Base-by-base conservation (phyloP, 2,888 invertebrate species). In the Scaptomyza cyrtandrae region DNA sequence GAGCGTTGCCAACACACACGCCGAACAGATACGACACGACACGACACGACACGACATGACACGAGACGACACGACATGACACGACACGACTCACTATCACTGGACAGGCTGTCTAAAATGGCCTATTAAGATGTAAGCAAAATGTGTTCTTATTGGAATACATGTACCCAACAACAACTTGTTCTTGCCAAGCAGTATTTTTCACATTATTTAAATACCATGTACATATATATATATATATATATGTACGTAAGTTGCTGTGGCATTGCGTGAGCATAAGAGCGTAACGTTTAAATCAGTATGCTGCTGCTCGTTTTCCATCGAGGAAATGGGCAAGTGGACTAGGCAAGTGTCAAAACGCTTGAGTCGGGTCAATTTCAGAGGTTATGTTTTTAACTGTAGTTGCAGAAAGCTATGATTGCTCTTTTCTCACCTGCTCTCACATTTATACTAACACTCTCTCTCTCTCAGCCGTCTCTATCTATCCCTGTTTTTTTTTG, bases 291-390 rank as follows among this genome's bases (percentile, higher is more conserved):
- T 37, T 1, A 37, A n/a, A 37, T n/a, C 35, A 37, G 35, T 13
- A 37, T 6, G 13, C 13, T 6, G 13, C 13, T 6, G 35, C 35
- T 37, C 2, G n/a, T 37, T 6, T 41, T 41, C 9, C 2, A 4
- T 4, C 6, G 37, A 46, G 74, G 53, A 72, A 63, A 59, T 54
- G 48, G 29, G 19, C 43, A 59, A 19, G 19, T 19, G 19, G 19
- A 68, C 53, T 54, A 68, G 56, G 67, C 56, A 67, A 62, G 73
- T 76, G 72, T 72, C 73, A 72, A 69, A 72, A 41, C 46, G 13
- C 59, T 62, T 63, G 37, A 49, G 57, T 44, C 55, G 54, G 67
- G 67, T 45, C 48, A 72, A 72, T 75, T 72, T 75, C 49, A 72
- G 44, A 46, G 67, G 24, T 3, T 24, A 45, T 56, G 35, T 55